A percentile compares a stretch with the other conserved stretches of the same genome.
phyloP scores from a whole-genome alignment of 30 jellyfish, hydroid and myxozoan species.

The Hydra vulgaris region DNA sequence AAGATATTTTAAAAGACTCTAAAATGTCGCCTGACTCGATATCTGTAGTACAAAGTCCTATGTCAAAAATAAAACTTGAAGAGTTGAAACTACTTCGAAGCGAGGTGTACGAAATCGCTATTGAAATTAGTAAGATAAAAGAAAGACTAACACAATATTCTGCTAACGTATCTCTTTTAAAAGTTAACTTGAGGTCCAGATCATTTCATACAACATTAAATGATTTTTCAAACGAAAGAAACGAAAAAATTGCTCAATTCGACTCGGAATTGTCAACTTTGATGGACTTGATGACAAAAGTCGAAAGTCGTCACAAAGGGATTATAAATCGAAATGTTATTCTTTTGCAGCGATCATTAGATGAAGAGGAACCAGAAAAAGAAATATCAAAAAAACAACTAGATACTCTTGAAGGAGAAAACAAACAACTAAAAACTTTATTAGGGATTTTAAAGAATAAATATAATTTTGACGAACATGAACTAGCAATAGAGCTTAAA shows the following conservation, averaged over 20 bases:
- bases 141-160: slow-evolving; percentile 18
- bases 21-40: slow-evolving; percentile 59
- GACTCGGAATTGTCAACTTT: slow-evolving; percentile 39
- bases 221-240: not conserved
- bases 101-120: slow-evolving; percentile 54
- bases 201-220: slow-evolving; percentile 5
- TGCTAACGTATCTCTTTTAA: slow-evolving; percentile 44
- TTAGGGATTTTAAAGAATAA: slow-evolving; percentile 32
- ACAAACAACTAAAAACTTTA: slow-evolving; percentile 26
- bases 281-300: slow-evolving; percentile 33
- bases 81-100: slow-evolving; percentile 82
- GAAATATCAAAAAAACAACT: slow-evolving; percentile 26
- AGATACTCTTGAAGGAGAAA: slow-evolving; percentile 23
- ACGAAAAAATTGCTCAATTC: slow-evolving; percentile 27
- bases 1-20: slow-evolving; percentile 70
- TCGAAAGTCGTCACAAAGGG: slow-evolving; percentile 70
- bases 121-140: slow-evolving; percentile 33
- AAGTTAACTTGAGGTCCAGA: no score
- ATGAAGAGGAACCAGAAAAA: slow-evolving; percentile 20
- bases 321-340: slow-evolving; percentile 46
- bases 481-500: slow-evolving; percentile 26
- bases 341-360: slow-evolving; percentile 10
- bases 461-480: slow-evolving; percentile 29
- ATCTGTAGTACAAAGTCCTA: slow-evolving; percentile 91
- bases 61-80: slow-evolving; percentile 81